Evolutionary conservation across 2,888 invertebrate species (phyloP), one percentile per base, ranked within the genome.

Genomic region (Helleia helle): DNA sequence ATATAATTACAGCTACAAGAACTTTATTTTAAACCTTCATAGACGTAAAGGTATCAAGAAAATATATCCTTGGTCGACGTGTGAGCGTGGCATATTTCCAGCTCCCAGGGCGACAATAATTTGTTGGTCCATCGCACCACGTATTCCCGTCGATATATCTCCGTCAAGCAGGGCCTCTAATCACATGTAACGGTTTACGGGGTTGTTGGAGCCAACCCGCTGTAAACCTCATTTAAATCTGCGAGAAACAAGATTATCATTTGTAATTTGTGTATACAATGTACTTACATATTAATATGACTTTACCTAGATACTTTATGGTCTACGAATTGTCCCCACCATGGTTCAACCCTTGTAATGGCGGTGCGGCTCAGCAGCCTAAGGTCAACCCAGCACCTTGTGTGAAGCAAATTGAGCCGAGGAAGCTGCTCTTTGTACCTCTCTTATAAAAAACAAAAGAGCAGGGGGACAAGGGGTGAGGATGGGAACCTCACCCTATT

Each of bases 91-190:
- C 57, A 73, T 75, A 74, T 74, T 73, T 73, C 73, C 64, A 71
- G 65, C 63, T 76, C 75, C 76, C 76, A 59, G 65, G 72, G 67
- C 73, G 74, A 72, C 74, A 68, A 77, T 79, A 80, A 79, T 79
- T 79, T 77, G 76, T 77, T 74, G 67, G 73, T 71, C 69, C 73
- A 70, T 71, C 71, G 70, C 65, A 59, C 62, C 60, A 59, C 60
- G 64, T 59, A 72, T 67, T 65, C 63, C 65, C 51, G 58, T 54
- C 59, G 60, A 48, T 48, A 48, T 48, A 48, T 46, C 36, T 37
- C 31, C 37, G 39, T 46, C 44, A 47, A 38, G 11, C 36, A 4
- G 7, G 7, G 56, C 58, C 63, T 68, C 68, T 70, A 71, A 71
- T 71, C 68, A 66, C 55, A 46, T 51, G 54, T 59, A 54, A 67